Evolutionary conservation across 2,113 vertebrate genomes (phyloP).

Genomic region (Siphamia tubifer): DNA sequence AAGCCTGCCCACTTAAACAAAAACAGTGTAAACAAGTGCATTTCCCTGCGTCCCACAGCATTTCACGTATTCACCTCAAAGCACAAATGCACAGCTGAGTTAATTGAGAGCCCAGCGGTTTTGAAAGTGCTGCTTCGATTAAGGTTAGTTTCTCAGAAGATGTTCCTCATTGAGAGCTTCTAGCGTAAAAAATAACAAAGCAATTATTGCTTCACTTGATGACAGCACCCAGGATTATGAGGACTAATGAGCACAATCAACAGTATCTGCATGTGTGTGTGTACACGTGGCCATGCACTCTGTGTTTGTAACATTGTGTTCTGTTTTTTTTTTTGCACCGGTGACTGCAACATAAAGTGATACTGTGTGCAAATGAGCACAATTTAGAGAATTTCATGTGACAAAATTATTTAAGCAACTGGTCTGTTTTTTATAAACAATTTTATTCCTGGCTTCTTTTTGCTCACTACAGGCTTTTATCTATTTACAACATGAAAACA

Average conservation of each 20-base stretch:
- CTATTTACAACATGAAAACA: background rate
- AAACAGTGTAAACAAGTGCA: constrained; percentile 42
- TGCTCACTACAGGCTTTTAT: too few species aligned
- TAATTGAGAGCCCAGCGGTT: constrained; percentile 23
- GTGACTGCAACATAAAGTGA: background rate
- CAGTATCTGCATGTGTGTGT: constrained; percentile 14
- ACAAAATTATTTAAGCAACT: too few species aligned
- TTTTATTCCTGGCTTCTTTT: too few species aligned
- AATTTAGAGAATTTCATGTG: too few species aligned
- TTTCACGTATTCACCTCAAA: background rate
- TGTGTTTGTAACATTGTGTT: background rate
- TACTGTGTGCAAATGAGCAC: background rate
- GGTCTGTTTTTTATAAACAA: too few species aligned
- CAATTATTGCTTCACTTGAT: constrained; percentile 58
- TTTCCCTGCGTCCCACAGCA: background rate
- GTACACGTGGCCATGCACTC: background rate
- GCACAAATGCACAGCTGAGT: background rate
- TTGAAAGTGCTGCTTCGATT: constrained; percentile 31
- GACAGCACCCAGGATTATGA: constrained; percentile 58
- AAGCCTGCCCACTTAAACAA: constrained; percentile 18
- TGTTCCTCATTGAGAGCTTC: constrained; percentile 38
- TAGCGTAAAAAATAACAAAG: constrained; percentile 36
- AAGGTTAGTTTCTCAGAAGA: constrained; percentile 27
- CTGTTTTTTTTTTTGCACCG: background rate
- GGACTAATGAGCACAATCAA: constrained; percentile 68